Evolutionary conservation across 2,888 invertebrate genomes (phyloP).

Genomic region (Drosophila mimetica): DNA sequence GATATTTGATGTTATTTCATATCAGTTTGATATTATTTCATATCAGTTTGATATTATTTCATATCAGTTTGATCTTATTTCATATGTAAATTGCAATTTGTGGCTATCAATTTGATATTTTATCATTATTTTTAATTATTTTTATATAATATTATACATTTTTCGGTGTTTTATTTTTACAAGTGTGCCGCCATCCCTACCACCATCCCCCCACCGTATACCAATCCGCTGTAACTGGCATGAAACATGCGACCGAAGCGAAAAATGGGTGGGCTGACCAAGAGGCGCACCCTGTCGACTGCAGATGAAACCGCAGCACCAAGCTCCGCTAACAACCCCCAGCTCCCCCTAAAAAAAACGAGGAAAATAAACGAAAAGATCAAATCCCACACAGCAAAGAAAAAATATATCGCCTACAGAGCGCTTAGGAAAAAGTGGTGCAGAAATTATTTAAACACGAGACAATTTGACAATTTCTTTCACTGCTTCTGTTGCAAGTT

Average conservation of each 20-base stretch:
- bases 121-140: no score
- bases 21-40: no score
- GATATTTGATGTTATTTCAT: no score
- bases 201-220: constrained; percentile 7
- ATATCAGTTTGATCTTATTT: no score
- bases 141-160: no score
- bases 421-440: constrained; percentile 34
- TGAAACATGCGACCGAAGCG: constrained; percentile 74
- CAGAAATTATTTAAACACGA: constrained; percentile 67
- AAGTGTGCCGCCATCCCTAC: background rate
- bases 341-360: constrained; percentile 1
- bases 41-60: no score
- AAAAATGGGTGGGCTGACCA: constrained; percentile 35
- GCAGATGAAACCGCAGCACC: constrained; percentile 74
- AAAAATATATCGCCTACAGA: background rate
- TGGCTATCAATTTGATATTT: no score
- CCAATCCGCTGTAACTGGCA: constrained; percentile 63
- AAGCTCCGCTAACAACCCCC: constrained; percentile 20
- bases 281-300: constrained; percentile 62
- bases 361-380: background rate
- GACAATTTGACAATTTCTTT: constrained; percentile 53
- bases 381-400: constrained; percentile 14
- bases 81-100: no score
- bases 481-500: background rate
- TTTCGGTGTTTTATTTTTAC: background rate